A percentile compares a stretch with the other conserved stretches of the same genome.
Evolutionary conservation across 1,140 invertebrate genomes (phyloP).

Genomic region (Caenorhabditis latens): DNA sequence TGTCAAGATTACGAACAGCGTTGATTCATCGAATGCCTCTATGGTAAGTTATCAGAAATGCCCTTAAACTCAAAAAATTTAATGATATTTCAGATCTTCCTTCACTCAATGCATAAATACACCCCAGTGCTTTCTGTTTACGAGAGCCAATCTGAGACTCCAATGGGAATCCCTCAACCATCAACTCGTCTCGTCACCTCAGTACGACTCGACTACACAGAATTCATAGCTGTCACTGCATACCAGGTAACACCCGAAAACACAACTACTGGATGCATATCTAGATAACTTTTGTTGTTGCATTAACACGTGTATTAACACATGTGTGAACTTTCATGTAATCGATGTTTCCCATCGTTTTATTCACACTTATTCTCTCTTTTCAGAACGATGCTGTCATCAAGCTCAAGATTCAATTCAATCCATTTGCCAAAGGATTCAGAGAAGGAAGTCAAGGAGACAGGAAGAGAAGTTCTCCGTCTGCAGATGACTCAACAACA

Average conservation of each 20-base stretch:
- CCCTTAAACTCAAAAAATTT: not conserved
- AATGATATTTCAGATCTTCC: conserved; percentile 3
- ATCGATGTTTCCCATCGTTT: not conserved
- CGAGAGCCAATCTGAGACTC: conserved; percentile 12
- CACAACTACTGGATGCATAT: not conserved
- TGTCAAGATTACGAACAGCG: conserved; percentile 20
- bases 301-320: conserved; percentile 50
- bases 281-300: conserved; percentile 23
- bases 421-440: conserved; percentile 36
- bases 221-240: conserved; percentile 10
- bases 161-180: not conserved
- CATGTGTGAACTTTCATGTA: not conserved
- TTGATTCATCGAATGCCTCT: not conserved
- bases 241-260: conserved; percentile 27
- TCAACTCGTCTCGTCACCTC: conserved; percentile 22
- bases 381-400: conserved; percentile 9
- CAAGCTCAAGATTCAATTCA: conserved; percentile 16
- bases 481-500: conserved; percentile 6
- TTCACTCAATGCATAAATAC: conserved; percentile 24
- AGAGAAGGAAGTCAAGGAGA: conserved; percentile 30
- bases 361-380: not conserved
- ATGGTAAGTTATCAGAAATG: not conserved
- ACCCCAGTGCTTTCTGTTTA: not conserved
- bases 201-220: conserved; percentile 3
- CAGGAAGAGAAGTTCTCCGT: not conserved